Evolutionary conservation across 2,113 vertebrate genomes (phyloP), one percentile per base, ranked within the genome.

Genomic region (Chauna torquata): DNA sequence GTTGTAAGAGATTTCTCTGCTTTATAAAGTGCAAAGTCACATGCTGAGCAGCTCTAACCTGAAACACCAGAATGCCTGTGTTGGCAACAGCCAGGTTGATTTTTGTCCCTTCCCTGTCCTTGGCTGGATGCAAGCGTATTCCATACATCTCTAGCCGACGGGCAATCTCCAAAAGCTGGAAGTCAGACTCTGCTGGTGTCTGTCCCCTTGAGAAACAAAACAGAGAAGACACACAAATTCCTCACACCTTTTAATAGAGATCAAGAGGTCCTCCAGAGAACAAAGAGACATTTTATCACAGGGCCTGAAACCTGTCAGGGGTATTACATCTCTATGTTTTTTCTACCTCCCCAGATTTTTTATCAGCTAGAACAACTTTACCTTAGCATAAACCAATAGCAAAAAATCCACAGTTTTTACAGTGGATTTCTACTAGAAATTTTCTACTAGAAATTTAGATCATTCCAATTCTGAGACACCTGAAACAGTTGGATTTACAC

Each of bases 81-180:
- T 99, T 99, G 17, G 99, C 99, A 79, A 99, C 99, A 42, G 99
- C 98, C 96, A 99, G 97, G 97, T 99, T 99, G 91, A 99, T 98
- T 97, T 98, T 99, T 8, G 99, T 99, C 80, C 99, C 99, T 97
- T 99, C 99, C 14, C 99, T 98, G 97, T 99, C 99, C 97, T 99
- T 99, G 78, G 99, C 99, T 2, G 99, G 98, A 96, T 99, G 99
- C 69, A 99, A 98, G 40, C 99, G 98, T 89, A 99, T 98, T 55
- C 99, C 99, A 11, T 99, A 99, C 98, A 99, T 99, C 96, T 99
- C 99, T 95, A 99, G 97, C 42, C 98, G 98, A 32, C 99, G 99
- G 2, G 99, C 99, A 90, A 99, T 99, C 95, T 99, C 99, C 82
- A 99, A 95, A 82, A 99, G 98, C 86, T 99, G 99, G 97, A 98